phyloP scores from a whole-genome alignment of 1,140 invertebrate species.

The Drosophila bocki region DNA sequence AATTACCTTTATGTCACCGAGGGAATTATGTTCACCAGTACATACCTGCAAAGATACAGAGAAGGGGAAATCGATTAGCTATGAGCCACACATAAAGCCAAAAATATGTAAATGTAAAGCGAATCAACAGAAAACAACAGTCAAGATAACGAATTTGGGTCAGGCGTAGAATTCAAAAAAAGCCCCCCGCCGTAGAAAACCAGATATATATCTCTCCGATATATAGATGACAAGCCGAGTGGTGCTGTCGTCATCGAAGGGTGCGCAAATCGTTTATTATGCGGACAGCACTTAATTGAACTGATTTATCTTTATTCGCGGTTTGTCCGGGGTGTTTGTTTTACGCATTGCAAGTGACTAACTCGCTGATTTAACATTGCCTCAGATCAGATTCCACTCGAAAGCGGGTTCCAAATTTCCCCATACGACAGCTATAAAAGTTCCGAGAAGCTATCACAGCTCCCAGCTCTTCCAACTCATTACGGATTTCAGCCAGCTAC shows the following conservation, averaged over 20 bases:
- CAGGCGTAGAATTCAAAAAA: slow-evolving; percentile 41
- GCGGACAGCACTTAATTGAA: slow-evolving; percentile 57
- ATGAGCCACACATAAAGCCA: slow-evolving; percentile 25
- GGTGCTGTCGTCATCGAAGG: slow-evolving; percentile 48
- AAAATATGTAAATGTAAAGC: slow-evolving; percentile 41
- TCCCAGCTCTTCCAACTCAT: slow-evolving; percentile 17
- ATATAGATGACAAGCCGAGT: slow-evolving; percentile 10
- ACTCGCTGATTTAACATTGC: slow-evolving; percentile 38
- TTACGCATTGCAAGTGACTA: slow-evolving; percentile 51
- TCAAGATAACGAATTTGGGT: slow-evolving; percentile 68
- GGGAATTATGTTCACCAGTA: slow-evolving; percentile 28
- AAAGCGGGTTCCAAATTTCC: slow-evolving; percentile 1
- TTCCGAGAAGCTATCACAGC: slow-evolving; percentile 8
- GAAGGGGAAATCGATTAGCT: slow-evolving; percentile 21
- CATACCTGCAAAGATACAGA: slow-evolving; percentile 55
- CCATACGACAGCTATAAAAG: slow-evolving; percentile 21
- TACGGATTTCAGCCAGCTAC: slow-evolving; percentile 28
- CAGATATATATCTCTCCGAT: slow-evolving; percentile 53
- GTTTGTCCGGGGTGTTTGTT: slow-evolving; percentile 28
- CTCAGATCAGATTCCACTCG: slow-evolving; percentile 21
- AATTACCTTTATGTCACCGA: slow-evolving; percentile 46
- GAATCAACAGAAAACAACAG: slow-evolving; percentile 71
- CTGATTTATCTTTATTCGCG: slow-evolving; percentile 62
- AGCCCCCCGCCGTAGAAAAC: slow-evolving; percentile 8
- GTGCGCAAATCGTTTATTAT: slow-evolving; percentile 55